Evolutionary conservation across 35 echinoderm and acorn worm genomes (phyloP).

Genomic region (Ptychodera flava): DNA sequence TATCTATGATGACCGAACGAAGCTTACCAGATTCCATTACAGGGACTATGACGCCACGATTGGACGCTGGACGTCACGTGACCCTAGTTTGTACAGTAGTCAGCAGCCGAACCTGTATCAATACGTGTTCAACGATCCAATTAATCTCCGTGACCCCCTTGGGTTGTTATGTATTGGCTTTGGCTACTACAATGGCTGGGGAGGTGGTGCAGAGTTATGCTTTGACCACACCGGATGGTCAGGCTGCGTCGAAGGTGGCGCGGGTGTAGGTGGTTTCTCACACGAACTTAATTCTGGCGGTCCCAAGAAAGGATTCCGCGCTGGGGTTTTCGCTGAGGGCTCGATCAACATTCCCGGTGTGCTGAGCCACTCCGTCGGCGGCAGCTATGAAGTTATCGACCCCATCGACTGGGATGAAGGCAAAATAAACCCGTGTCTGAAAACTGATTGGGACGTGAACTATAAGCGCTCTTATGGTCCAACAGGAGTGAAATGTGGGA

Average conservation of each 20-base stretch:
- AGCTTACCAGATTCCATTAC: constrained; percentile 65
- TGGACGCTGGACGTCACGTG: constrained; percentile 86
- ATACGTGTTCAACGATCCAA: constrained; percentile 82
- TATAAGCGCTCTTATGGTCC: not conserved
- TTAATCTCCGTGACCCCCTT: constrained; percentile 15
- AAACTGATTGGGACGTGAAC: not conserved
- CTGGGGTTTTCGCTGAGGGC: not conserved
- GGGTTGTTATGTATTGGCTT: not conserved
- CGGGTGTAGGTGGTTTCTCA: not conserved
- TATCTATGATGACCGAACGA: constrained; percentile 71
- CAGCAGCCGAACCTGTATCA: constrained; percentile 79
- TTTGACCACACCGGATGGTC: not conserved
- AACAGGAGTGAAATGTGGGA: not conserved
- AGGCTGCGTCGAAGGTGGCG: not conserved
- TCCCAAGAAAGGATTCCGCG: not conserved
- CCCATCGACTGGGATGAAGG: not conserved
- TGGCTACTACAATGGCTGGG: not conserved
- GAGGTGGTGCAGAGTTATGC: not conserved
- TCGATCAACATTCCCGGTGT: not conserved
- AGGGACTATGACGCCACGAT: constrained; percentile 84
- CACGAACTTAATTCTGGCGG: not conserved
- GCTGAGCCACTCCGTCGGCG: not conserved
- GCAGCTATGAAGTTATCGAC: not conserved
- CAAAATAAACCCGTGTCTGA: not conserved
- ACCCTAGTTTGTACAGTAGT: constrained; percentile 58